phyloP scores from a whole-genome alignment of 2,888 invertebrate species.

The Scaeva pyrastri region DNA sequence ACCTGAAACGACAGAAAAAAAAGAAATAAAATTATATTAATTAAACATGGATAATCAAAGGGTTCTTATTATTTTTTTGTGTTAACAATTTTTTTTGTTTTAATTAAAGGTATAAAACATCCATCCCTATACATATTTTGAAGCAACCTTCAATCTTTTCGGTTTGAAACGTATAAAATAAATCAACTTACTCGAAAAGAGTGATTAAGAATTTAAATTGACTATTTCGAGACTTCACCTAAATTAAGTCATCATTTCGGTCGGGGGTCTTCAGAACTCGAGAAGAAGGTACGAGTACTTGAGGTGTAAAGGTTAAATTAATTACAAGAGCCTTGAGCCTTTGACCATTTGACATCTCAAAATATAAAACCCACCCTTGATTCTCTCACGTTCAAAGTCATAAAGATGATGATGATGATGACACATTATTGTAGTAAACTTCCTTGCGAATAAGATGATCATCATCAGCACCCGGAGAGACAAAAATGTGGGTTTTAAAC shows the following conservation, averaged over 20 bases:
- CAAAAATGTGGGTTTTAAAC: constrained; percentile 41
- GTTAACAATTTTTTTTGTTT: constrained; percentile 2
- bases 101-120: not conserved
- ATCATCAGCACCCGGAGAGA: not conserved
- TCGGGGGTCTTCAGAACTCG: not conserved
- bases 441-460: not conserved
- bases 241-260: constrained; percentile 1
- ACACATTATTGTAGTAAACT: not conserved
- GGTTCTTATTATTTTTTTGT: constrained; percentile 16
- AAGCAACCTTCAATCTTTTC: not conserved
- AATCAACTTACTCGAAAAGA: not conserved
- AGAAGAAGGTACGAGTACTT: not conserved
- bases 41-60: constrained; percentile 25
- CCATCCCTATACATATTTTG: no score
- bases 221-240: not conserved
- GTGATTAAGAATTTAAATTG: constrained; percentile 31
- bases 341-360: constrained; percentile 71
- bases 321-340: constrained; percentile 27
- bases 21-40: not conserved
- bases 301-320: constrained; percentile 19
- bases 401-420: constrained; percentile 16
- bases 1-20: constrained; percentile 54
- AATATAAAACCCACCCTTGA: constrained; percentile 23
- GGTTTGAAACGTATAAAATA: not conserved
- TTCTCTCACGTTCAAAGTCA: not conserved